These are phyloP conservation scores for Euwallacea fornicatus DNA, from an alignment of 1,140 invertebrate species.

Conservation along the genomic window DNA sequence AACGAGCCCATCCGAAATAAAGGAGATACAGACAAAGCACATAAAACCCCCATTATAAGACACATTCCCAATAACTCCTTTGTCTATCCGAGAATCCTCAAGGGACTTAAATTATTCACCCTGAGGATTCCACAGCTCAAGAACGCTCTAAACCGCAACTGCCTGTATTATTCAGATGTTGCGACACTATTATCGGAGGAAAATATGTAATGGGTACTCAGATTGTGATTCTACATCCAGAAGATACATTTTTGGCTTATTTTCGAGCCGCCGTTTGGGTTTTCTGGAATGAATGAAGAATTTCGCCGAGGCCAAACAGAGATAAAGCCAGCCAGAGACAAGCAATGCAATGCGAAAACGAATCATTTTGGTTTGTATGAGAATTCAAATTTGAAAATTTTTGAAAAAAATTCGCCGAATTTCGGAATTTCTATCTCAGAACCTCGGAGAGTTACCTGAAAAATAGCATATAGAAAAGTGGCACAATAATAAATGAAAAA, in stretches of 20 bases:
- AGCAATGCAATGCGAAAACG: too few species aligned
- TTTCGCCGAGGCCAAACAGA: too few species aligned
- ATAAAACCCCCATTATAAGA: conserved; percentile 7
- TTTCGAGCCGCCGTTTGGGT: not conserved
- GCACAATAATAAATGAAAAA: too few species aligned
- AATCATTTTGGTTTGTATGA: too few species aligned
- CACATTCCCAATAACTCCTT: conserved; percentile 17
- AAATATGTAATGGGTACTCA: not conserved
- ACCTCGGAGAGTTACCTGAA: too few species aligned
- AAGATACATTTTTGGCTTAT: not conserved
- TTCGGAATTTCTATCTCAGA: too few species aligned
- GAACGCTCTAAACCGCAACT: conserved; percentile 15
- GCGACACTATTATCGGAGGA: conserved; percentile 16
- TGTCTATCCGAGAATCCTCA: conserved; percentile 7
- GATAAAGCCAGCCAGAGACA: too few species aligned
- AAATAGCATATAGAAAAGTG: too few species aligned
- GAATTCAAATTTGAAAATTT: too few species aligned
- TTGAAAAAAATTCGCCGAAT: too few species aligned
- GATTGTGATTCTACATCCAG: not conserved
- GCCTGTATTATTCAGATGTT: conserved; percentile 22
- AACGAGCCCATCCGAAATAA: not conserved
- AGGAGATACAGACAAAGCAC: conserved; percentile 1
- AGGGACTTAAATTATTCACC: conserved; percentile 21
- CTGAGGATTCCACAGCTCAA: conserved; percentile 1
- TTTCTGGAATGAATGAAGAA: too few species aligned